Conservation (phyloP, 2,888 invertebrate genomes). For the Folsomia candida region DNA sequence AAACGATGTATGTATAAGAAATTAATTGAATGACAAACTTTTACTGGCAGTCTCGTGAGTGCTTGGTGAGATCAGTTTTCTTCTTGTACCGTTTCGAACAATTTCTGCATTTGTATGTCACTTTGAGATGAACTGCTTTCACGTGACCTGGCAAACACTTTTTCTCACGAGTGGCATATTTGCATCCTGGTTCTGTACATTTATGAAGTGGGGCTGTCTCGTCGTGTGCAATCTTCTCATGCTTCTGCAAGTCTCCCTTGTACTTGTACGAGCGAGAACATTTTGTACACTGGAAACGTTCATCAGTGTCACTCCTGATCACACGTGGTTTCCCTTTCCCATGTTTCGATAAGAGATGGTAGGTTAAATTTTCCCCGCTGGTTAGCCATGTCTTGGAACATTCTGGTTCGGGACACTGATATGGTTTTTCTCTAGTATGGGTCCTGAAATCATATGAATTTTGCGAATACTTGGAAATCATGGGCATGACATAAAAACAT, state of each 20-base stretch:
- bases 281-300: not conserved
- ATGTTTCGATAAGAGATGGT: not conserved
- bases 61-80: conserved; percentile 1
- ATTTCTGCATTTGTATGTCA: not conserved
- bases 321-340: not conserved
- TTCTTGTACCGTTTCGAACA: not conserved
- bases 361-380: not conserved
- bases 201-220: not conserved
- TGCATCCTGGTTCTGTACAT: not conserved
- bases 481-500: no score
- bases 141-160: not conserved
- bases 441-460: no score
- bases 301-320: not conserved
- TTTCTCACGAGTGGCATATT: not conserved
- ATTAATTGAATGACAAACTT: conserved; percentile 21
- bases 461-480: no score
- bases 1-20: no score
- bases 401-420: not conserved
- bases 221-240: not conserved
- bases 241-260: not conserved
- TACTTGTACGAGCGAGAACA: not conserved
- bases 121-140: not conserved
- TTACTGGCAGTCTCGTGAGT: no score
- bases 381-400: not conserved
- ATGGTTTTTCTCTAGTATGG: not conserved